Base-by-base conservation (phyloP, 2,888 invertebrate genomes). In the Koerneria pararmatus region DNA sequence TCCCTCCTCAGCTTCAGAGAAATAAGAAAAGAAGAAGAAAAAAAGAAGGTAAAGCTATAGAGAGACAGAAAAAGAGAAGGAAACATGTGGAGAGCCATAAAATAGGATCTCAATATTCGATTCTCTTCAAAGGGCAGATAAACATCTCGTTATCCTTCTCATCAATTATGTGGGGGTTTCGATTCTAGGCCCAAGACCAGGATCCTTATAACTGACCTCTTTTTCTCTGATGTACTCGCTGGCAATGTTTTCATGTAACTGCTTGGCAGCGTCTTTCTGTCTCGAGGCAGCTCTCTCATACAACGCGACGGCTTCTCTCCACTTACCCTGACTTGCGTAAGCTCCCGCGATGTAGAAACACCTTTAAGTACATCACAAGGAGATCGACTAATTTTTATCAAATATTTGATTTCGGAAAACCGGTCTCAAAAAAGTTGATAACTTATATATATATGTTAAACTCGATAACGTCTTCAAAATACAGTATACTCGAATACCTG, bases 281-380 rank as follows among this genome's bases (percentile, higher is more conserved):
- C 76, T 57, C 57, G 67, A 66, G 27, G 56, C n/a, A 35, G 73
- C 69, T 19, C 74, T 35, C 19, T 73, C 73, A 64, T 71, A 75
- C 1, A 78, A 71, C 41, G 74, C 73, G 34, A 60, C 51, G 19
- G 77, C 77, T 63, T 78, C 75, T 6, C 66, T 41, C 49, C 64
- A 67, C 41, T 70, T 68, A 29, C 67, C 67, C 31, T 73, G 70
- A 31, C 69, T 64, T 6, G 72, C 71, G 69, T 72, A 78, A 2
- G 76, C 73, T 15, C 69, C 67, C 4, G 77, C 76, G 74, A 78
- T 74, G 70, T 76, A 74, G 70, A 71, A 70, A 61, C 76, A 75
- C 37, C 76, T 72, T 60, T 58, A 70, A 35, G 24, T 35, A n/a
- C 35, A 57, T 8, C 41, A 34, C 24, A 8, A 48, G 11, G n/a